Percentiles rank a stretch among this genome's conserved stretches.
Evolutionary conservation across 2,888 invertebrate genomes (phyloP).

Genomic region (Kuschelorhynchus macadamiae): DNA sequence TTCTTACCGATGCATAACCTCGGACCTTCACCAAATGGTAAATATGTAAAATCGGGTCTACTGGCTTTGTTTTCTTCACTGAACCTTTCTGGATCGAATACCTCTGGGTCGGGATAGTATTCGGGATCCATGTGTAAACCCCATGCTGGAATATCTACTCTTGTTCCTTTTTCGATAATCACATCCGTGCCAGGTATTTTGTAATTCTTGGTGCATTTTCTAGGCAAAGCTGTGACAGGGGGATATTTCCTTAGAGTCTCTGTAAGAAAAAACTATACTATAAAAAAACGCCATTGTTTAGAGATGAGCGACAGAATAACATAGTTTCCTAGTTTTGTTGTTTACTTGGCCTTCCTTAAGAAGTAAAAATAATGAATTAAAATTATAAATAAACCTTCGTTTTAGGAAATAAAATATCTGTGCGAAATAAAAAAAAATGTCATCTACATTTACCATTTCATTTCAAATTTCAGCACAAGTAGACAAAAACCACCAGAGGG

Average conservation of each 20-base stretch:
- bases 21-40: conserved; percentile 64
- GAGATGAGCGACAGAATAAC: too few species aligned
- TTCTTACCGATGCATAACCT: conserved; percentile 62
- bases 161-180: conserved; percentile 58
- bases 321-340: too few species aligned
- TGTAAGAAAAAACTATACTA: conserved; percentile 53
- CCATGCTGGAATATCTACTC: conserved; percentile 34
- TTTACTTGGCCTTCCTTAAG: too few species aligned
- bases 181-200: conserved; percentile 61
- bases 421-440: too few species aligned
- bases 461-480: too few species aligned
- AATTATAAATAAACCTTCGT: too few species aligned
- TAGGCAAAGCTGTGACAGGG: conserved; percentile 57
- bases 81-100: conserved; percentile 54
- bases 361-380: too few species aligned
- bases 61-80: conserved; percentile 43
- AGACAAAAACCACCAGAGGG: too few species aligned
- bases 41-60: conserved; percentile 50
- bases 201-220: conserved; percentile 56
- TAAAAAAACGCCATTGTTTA: too few species aligned
- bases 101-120: conserved; percentile 53
- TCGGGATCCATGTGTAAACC: conserved; percentile 53
- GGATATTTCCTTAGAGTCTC: conserved; percentile 67
- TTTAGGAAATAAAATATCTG: too few species aligned
- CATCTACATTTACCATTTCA: too few species aligned